Conservation (phyloP, 92 coral and sea anemone genomes). For the Paramuricea clavata region DNA sequence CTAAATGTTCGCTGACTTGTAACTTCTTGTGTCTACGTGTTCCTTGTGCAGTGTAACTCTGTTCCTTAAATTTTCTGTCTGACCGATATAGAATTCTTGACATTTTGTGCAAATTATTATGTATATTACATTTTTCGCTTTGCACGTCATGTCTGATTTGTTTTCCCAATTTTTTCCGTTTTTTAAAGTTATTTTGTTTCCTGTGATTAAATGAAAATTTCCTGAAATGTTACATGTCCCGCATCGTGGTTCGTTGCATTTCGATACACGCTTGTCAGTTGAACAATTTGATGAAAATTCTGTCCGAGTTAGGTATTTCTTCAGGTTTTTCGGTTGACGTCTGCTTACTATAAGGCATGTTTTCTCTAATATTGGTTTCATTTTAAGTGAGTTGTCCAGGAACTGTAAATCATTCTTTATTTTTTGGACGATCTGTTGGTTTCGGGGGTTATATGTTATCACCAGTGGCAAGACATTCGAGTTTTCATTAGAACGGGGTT, state of each 20-base stretch:
- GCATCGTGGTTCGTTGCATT: constrained; percentile 28
- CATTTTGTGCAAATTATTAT: not conserved
- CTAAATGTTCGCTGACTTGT: not conserved
- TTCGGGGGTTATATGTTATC: constrained; percentile 33
- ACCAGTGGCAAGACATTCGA: not conserved
- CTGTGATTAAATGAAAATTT: constrained; percentile 22
- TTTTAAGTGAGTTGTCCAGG: constrained; percentile 6
- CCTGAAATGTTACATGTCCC: constrained; percentile 37
- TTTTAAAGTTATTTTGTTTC: not conserved
- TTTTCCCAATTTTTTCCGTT: not conserved
- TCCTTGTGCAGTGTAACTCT: not conserved
- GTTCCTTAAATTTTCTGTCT: not conserved
- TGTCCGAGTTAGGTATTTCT: constrained; percentile 8
- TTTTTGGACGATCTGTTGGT: constrained; percentile 3
- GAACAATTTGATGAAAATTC: constrained; percentile 7
- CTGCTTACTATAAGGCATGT: constrained; percentile 32
- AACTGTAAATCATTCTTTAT: constrained; percentile 16
- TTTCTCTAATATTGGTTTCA: not conserved
- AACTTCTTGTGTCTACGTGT: not conserved
- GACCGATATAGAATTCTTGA: not conserved
- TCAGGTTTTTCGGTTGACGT: constrained; percentile 48
- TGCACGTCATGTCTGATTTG: not conserved
- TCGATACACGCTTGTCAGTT: not conserved
- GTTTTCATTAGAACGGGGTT: not conserved
- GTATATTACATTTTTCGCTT: not conserved